Evolutionary conservation across 2,113 vertebrate species (phyloP).

Genomic region (Trematomus loennbergii): DNA sequence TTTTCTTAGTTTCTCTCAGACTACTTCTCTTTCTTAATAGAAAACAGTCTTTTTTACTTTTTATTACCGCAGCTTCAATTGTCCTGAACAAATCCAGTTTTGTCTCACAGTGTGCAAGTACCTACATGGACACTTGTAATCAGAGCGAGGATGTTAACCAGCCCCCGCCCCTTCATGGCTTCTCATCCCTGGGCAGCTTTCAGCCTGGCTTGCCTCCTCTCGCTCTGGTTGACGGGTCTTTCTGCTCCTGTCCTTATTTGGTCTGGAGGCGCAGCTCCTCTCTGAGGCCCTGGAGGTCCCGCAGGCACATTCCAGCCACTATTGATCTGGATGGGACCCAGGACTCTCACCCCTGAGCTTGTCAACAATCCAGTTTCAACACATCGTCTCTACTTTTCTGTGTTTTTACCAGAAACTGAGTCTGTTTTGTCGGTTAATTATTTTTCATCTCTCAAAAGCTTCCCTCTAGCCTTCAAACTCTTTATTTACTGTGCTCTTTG

Average conservation of each 20-base stretch:
- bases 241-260: conserved; percentile 81
- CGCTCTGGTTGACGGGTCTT: conserved; percentile 55
- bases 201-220: conserved; percentile 48
- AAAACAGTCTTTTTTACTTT: background rate
- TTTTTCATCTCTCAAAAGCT: background rate
- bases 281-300: conserved; percentile 56
- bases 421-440: background rate
- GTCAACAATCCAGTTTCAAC: conserved; percentile 25
- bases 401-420: background rate
- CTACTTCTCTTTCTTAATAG: background rate
- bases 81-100: background rate
- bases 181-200: conserved; percentile 48
- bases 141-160: conserved; percentile 40
- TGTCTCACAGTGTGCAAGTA: background rate
- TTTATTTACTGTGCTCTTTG: background rate
- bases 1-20: background rate
- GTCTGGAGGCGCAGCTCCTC: conserved; percentile 73
- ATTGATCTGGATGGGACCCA: conserved; percentile 74
- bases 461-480: background rate
- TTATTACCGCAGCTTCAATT: background rate
- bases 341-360: conserved; percentile 30
- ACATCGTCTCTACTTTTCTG: conserved; percentile 3
- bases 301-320: conserved; percentile 74
- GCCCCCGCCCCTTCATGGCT: background rate
- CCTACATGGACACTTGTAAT: conserved; percentile 4